These are phyloP conservation scores for Trypoxylus dichotomus DNA, from an alignment of 1,140 invertebrate genomes.

Conservation along the genomic window DNA sequence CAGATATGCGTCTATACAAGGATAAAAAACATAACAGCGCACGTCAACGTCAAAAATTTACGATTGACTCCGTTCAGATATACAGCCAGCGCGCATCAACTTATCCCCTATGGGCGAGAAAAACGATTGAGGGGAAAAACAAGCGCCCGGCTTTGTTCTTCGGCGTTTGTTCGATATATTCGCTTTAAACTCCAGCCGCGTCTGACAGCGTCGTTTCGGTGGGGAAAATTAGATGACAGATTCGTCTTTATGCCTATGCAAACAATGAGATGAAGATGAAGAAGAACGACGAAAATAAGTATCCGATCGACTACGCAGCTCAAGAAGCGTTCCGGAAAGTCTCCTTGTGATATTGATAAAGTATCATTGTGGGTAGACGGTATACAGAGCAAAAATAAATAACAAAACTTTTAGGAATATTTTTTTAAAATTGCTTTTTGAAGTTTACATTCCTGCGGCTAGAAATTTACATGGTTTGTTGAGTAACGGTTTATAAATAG, in stretches of 20 bases:
- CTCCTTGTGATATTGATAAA: background rate
- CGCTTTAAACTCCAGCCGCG: background rate
- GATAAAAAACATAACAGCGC: background rate
- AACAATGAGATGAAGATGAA: background rate
- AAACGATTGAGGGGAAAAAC: background rate
- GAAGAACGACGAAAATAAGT: background rate
- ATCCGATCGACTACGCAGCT: too few relatives aligned
- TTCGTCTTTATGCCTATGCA: background rate
- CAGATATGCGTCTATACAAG: background rate
- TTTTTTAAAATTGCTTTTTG: too few relatives aligned
- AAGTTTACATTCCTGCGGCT: too few relatives aligned
- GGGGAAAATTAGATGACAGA: background rate
- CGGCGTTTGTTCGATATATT: background rate
- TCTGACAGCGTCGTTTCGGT: background rate
- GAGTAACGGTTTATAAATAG: too few relatives aligned
- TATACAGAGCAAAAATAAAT: too few relatives aligned
- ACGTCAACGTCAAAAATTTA: conserved; percentile 3
- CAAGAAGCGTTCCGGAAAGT: background rate
- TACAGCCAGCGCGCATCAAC: background rate
- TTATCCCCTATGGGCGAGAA: background rate
- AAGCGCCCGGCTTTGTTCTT: background rate
- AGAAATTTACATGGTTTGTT: too few relatives aligned
- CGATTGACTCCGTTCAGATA: background rate
- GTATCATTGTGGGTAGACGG: background rate
- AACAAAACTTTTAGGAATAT: too few relatives aligned